Conservation (phyloP, 2,888 invertebrate species). For the Patella pellucida region DNA sequence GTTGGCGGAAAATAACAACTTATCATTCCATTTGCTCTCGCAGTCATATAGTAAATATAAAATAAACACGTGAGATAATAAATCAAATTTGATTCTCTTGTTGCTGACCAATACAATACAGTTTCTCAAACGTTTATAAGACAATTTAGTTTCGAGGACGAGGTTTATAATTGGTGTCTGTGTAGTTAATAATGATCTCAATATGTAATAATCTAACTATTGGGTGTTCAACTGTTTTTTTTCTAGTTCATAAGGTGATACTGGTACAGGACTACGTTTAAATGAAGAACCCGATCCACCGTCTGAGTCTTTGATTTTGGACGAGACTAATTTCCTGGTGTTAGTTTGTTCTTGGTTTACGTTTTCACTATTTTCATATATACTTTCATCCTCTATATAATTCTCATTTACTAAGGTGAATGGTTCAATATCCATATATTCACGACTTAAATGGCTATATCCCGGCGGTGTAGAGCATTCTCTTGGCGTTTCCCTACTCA, state of each 20-base stretch:
- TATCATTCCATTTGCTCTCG: too few relatives aligned
- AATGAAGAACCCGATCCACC: background rate
- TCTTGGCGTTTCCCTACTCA: background rate
- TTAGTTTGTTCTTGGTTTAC: background rate
- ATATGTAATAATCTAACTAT: too few relatives aligned
- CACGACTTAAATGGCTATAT: background rate
- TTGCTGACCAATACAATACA: too few relatives aligned
- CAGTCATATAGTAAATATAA: too few relatives aligned
- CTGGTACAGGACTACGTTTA: background rate
- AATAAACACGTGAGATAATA: too few relatives aligned
- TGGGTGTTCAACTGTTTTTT: too few relatives aligned
- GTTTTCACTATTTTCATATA: slow-evolving; percentile 4
- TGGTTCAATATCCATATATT: background rate
- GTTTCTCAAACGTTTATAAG: too few relatives aligned
- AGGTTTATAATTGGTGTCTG: too few relatives aligned
- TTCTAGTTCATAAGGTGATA: background rate
- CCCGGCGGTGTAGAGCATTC: background rate
- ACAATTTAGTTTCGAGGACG: too few relatives aligned
- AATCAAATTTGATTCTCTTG: too few relatives aligned
- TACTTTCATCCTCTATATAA: background rate
- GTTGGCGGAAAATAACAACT: too few relatives aligned
- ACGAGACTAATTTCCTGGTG: background rate
- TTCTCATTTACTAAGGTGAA: background rate
- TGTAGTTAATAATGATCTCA: too few relatives aligned
- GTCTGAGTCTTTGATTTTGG: background rate